Evolutionary conservation across 2,113 vertebrate species (phyloP).

Genomic region (Mystacornis crossleyi): DNA sequence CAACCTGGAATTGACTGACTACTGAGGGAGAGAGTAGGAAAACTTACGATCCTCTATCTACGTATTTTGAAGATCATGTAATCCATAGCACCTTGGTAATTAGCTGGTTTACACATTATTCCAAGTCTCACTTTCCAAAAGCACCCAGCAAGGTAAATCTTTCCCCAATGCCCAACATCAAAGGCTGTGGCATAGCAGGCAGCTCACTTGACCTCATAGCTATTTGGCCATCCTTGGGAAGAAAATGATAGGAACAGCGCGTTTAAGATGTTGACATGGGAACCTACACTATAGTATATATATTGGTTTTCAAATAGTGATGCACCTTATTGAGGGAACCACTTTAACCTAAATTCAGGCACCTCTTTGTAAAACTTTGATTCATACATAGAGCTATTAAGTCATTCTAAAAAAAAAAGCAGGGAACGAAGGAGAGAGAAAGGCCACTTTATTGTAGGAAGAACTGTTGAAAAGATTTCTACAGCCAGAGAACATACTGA

Average conservation of each 20-base stretch:
- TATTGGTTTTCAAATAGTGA: not conserved
- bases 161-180: accelerated
- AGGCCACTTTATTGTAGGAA: not conserved
- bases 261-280: not conserved
- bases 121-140: not conserved
- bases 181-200: not conserved
- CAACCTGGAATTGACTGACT: not conserved
- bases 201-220: not conserved
- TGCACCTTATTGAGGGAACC: not conserved
- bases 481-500: not conserved
- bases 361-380: not conserved
- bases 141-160: not conserved
- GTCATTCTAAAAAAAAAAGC: not conserved
- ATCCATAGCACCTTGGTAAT: not conserved
- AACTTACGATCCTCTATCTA: not conserved
- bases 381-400: not conserved
- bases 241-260: not conserved
- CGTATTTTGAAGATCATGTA: not conserved
- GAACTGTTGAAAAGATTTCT: not conserved
- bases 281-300: not conserved
- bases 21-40: not conserved
- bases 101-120: not conserved
- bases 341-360: not conserved
- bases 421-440: not conserved
- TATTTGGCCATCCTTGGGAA: not conserved